phyloP scores from a whole-genome alignment of 64 coral and sea anemone genomes.

The Pocillopora verrucosa region DNA sequence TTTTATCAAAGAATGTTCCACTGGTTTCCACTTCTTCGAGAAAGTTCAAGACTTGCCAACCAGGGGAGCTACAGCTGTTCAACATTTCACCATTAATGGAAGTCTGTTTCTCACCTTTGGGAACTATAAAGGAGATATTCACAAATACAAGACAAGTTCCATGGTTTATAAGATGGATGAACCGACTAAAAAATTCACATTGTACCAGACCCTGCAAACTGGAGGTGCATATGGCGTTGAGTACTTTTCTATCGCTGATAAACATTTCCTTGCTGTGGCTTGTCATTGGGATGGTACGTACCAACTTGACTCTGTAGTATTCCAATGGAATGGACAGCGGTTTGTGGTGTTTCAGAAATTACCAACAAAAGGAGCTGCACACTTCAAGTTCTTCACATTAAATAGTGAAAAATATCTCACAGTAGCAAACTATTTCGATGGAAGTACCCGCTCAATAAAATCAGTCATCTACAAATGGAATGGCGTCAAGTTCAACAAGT shows the following conservation, averaged over 20 bases:
- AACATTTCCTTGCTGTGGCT: slow-evolving; percentile 4
- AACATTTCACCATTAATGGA: background rate
- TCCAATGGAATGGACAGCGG: background rate
- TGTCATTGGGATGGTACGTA: background rate
- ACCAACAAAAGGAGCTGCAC: background rate
- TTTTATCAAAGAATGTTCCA: background rate
- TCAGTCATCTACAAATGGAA: slow-evolving; percentile 13
- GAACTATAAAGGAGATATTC: background rate
- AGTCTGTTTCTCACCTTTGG: background rate
- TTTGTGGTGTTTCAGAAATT: slow-evolving; percentile 7
- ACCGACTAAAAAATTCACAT: background rate
- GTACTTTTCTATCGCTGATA: background rate
- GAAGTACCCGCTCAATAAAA: background rate
- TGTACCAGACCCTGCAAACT: slow-evolving; percentile 1
- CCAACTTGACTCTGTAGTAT: background rate
- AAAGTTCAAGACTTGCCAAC: background rate
- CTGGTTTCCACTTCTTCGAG: slow-evolving; percentile 13
- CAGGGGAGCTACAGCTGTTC: background rate
- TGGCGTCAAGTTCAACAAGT: background rate
- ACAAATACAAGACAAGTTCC: background rate
- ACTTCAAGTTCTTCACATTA: background rate
- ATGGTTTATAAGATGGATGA: slow-evolving; percentile 6
- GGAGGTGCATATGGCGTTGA: background rate
- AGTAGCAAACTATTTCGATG: background rate
- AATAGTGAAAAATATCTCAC: background rate